Evolutionary conservation across 2,113 vertebrate species (phyloP).

Genomic region (Channa argus): DNA sequence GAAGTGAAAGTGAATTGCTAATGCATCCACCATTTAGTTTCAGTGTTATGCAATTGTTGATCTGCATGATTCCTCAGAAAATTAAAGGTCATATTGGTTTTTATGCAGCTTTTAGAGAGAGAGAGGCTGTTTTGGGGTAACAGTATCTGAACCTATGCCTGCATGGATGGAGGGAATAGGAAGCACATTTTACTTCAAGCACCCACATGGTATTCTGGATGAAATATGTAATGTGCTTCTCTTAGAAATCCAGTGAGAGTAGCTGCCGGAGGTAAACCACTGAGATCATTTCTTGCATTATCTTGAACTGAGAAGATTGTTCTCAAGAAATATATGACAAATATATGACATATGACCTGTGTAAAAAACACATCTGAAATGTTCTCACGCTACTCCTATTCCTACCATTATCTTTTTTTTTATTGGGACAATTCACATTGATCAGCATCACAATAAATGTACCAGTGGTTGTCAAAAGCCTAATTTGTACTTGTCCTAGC

Average conservation of each 20-base stretch:
- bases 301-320: neutral
- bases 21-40: constrained; percentile 8
- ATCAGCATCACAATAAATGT: neutral
- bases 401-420: no score
- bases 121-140: neutral
- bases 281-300: neutral
- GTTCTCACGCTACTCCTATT: no score
- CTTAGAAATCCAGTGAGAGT: neutral
- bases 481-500: neutral
- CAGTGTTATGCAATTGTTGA: constrained; percentile 13
- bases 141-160: constrained; percentile 22
- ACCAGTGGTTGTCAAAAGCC: neutral
- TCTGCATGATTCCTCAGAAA: constrained; percentile 12
- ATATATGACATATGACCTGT: no score
- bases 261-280: neutral
- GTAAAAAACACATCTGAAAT: no score
- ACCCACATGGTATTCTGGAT: neutral
- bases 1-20: constrained; percentile 2
- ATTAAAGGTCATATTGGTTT: constrained; percentile 30
- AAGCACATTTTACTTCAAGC: constrained; percentile 23
- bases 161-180: constrained; percentile 11
- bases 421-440: no score
- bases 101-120: constrained; percentile 4
- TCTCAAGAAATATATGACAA: neutral
- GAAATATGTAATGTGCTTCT: constrained; percentile 6